phyloP scores from a whole-genome alignment of 2,888 invertebrate genomes.

The Epinotia ramella region DNA sequence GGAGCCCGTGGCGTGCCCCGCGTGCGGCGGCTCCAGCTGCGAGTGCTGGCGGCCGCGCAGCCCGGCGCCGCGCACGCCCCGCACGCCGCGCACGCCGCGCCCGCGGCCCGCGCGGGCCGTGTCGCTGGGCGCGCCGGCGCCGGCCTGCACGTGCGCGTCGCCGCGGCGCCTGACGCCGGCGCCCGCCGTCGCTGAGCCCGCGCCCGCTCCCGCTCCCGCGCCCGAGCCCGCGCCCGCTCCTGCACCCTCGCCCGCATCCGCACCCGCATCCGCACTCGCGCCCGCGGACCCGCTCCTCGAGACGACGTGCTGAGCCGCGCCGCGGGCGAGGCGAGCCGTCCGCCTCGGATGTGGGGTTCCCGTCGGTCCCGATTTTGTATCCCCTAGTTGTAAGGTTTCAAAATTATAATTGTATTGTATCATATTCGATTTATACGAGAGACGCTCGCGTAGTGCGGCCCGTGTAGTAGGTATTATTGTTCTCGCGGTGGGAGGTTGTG shows the following conservation, averaged over 20 bases:
- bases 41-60: slow-evolving; percentile 49
- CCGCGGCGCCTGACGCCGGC: slow-evolving; percentile 68
- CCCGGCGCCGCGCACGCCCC: slow-evolving; percentile 27
- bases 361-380: slow-evolving; percentile 74
- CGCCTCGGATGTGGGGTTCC: slow-evolving; percentile 25
- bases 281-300: slow-evolving; percentile 59
- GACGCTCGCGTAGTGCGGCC: slow-evolving; percentile 53
- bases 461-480: slow-evolving; percentile 40
- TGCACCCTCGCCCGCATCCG: slow-evolving; percentile 57
- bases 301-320: slow-evolving; percentile 56
- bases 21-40: slow-evolving; percentile 61
- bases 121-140: slow-evolving; percentile 52
- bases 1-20: slow-evolving; percentile 62
- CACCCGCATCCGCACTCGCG: slow-evolving; percentile 50
- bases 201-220: slow-evolving; percentile 56
- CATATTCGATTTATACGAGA: slow-evolving; percentile 66
- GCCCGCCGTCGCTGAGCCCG: too few relatives aligned
- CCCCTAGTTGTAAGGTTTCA: slow-evolving; percentile 79
- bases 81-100: slow-evolving; percentile 40
- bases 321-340: slow-evolving; percentile 50
- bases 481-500: slow-evolving; percentile 75
- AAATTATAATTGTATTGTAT: slow-evolving; percentile 81
- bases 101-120: slow-evolving; percentile 58
- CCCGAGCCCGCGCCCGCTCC: slow-evolving; percentile 50
- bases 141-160: slow-evolving; percentile 52